phyloP scores from a whole-genome alignment of 2,113 vertebrate genomes.

The Galemys pyrenaicus region DNA sequence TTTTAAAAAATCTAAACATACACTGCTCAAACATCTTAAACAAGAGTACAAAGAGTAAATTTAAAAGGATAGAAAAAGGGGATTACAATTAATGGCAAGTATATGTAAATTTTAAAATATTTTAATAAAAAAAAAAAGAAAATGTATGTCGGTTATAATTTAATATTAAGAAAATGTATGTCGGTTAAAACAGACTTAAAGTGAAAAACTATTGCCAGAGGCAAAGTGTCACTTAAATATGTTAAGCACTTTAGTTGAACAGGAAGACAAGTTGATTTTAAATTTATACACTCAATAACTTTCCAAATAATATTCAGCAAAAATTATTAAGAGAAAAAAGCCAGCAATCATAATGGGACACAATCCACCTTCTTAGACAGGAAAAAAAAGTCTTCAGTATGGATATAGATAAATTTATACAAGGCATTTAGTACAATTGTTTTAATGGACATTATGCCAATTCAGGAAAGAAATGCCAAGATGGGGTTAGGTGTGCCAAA shows the following conservation, averaged over 20 bases:
- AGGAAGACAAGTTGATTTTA: not conserved
- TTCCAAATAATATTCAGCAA: not conserved
- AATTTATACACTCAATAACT: not conserved
- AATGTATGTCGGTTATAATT: not conserved
- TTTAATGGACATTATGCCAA: not conserved
- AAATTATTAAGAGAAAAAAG: not conserved
- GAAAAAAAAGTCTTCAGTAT: not conserved
- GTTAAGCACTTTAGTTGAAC: not conserved
- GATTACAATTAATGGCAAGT: no score
- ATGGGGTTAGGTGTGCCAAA: not conserved
- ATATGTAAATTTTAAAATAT: no score
- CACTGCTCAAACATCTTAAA: not conserved
- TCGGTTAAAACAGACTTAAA: not conserved
- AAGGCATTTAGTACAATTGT: not conserved
- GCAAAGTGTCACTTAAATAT: not conserved
- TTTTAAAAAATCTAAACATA: not conserved
- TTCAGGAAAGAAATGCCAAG: slow-evolving; percentile 1
- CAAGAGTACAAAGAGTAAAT: not conserved
- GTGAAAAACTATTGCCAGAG: not conserved
- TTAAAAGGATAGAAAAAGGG: not conserved
- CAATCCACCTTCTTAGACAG: not conserved
- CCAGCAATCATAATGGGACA: not conserved
- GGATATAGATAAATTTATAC: not conserved
- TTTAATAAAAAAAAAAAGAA: no score
- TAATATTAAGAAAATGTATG: not conserved